Evolutionary conservation across 2,797 vertebrate species (phyloP), one percentile per base, ranked within the genome.

Genomic region (Muscicapa comitata): DNA sequence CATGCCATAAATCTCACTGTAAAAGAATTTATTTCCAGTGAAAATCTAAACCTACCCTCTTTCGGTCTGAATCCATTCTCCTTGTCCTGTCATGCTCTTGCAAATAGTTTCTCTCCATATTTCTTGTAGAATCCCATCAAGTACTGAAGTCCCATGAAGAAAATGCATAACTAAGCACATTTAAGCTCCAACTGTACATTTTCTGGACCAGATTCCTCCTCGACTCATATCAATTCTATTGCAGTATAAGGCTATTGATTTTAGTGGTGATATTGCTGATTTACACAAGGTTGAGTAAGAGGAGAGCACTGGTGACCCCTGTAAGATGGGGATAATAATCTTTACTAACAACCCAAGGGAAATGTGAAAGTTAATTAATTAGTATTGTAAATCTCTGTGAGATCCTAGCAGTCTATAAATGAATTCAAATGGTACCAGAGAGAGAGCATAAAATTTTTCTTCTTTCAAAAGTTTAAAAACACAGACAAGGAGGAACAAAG

Each of bases 351-450:
- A 87, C 94, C 71, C 93, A 88, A 81, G 91, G 83, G 91, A 94
- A 95, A 91, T 78, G 72, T 94, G 68, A 86, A 85, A 91, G 77
- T 93, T 96, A 93, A 94, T 93, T 92, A 95, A 96, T 97, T 95
- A 93, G 94, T 93, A 93, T 74, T 91, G 85, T 90, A 96, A 94
- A 93, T 82, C 86, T 88, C 77, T 77, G 63, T 90, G 79, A 94
- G 75, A 71, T 62, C 55, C 38, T 75, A 95, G 50, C 11, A 86
- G 72, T 85, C 91, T 93, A 86, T 91, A 92, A 93, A 94, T 61
- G 28, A 91, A 94, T 74, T 90, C 16, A 92, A 94, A 88, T 63
- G 48, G 82, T 54, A 88, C 94, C n/a, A 72, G 75, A 91, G 93
- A 95, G 80, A 90, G 40, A 54, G 17, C 18, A 88, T 86, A 73